Conservation (phyloP, 2,113 vertebrate genomes). For the Amia ocellicauda region DNA sequence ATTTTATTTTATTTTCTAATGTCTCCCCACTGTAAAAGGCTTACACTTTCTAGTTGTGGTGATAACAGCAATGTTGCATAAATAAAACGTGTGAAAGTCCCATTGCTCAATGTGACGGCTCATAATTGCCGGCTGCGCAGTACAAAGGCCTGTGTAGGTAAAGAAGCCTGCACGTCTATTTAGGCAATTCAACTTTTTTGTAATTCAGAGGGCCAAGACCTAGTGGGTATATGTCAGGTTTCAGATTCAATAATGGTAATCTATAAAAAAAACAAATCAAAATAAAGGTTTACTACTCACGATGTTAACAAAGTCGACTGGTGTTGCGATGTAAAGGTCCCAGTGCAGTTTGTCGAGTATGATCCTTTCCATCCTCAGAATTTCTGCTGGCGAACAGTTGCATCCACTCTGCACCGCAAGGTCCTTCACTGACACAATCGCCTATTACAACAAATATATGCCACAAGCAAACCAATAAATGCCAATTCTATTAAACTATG, state of each 20-base stretch:
- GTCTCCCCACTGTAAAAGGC: background rate
- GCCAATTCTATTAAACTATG: slow-evolving; percentile 44
- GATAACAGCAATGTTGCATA: slow-evolving; percentile 4
- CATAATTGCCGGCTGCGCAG: background rate
- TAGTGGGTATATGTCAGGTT: no score
- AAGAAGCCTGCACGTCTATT: no score
- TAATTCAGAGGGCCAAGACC: no score
- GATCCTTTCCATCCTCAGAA: slow-evolving; percentile 81
- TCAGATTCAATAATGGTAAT: no score
- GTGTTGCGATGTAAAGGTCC: slow-evolving; percentile 77
- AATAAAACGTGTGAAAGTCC: slow-evolving; percentile 6
- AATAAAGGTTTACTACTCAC: slow-evolving; percentile 62
- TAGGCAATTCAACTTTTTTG: no score
- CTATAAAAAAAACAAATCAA: slow-evolving; percentile 1
- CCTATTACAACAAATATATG: slow-evolving; percentile 63
- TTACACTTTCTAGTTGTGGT: slow-evolving; percentile 6
- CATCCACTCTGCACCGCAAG: slow-evolving; percentile 73
- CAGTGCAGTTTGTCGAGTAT: slow-evolving; percentile 78
- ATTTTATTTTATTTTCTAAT: slow-evolving; percentile 12
- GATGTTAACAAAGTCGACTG: slow-evolving; percentile 78
- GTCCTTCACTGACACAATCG: slow-evolving; percentile 71
- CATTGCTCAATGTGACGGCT: background rate
- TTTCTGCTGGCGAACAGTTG: slow-evolving; percentile 73
- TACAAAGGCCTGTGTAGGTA: no score
- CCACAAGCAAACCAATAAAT: slow-evolving; percentile 66